phyloP scores from a whole-genome alignment of 2,888 invertebrate genomes.

The Xestia ashworthii region DNA sequence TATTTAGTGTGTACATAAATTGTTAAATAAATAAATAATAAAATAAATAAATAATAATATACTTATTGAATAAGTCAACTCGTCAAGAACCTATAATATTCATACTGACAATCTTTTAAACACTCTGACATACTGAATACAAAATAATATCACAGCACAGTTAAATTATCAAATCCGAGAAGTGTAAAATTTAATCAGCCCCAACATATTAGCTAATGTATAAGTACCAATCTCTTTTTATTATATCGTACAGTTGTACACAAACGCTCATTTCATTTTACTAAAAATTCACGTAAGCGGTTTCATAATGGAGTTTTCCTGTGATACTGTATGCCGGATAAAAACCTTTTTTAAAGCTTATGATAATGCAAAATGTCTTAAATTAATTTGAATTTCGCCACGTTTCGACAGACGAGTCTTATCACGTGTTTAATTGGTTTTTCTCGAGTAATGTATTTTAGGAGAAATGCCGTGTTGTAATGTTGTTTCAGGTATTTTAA shows the following conservation, averaged over 20 bases:
- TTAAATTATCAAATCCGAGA: slow-evolving; percentile 56
- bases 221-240: slow-evolving; percentile 63
- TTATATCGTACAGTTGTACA: slow-evolving; percentile 61
- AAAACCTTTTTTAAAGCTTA: slow-evolving; percentile 72
- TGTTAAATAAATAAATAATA: too few relatives aligned
- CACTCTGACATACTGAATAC: slow-evolving; percentile 14
- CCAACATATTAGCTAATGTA: slow-evolving; percentile 61
- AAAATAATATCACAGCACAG: slow-evolving; percentile 29
- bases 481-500: slow-evolving; percentile 25
- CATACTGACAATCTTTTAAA: slow-evolving; percentile 29
- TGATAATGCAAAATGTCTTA: slow-evolving; percentile 72
- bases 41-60: too few relatives aligned
- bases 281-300: slow-evolving; percentile 70
- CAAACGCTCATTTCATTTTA: slow-evolving; percentile 67
- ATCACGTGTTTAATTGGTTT: slow-evolving; percentile 64
- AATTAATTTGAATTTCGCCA: slow-evolving; percentile 72
- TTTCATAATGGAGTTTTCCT: slow-evolving; percentile 70
- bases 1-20: too few relatives aligned
- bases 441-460: slow-evolving; percentile 30
- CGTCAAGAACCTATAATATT: slow-evolving; percentile 12
- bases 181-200: slow-evolving; percentile 59
- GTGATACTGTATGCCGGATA: slow-evolving; percentile 71
- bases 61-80: not conserved
- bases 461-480: slow-evolving; percentile 4
- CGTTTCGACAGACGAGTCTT: slow-evolving; percentile 64